Evolutionary conservation across 2,113 vertebrate species (phyloP), one percentile per base, ranked within the genome.

Genomic region (Argyrosomus japonicus): DNA sequence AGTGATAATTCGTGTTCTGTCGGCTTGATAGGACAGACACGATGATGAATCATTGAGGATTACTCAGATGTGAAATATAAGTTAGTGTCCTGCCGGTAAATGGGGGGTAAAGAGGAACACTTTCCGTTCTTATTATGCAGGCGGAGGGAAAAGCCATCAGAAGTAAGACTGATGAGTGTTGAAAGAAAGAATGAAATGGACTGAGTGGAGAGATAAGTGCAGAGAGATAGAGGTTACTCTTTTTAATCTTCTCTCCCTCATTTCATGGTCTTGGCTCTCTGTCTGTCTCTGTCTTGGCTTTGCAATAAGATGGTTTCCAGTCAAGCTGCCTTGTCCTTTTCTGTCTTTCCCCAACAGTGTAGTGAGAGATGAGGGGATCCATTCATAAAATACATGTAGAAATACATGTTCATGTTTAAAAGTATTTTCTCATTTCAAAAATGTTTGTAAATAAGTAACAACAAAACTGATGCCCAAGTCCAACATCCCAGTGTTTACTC

Each of bases 161-260:
- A 43, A 40, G 79, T 72, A 67, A 79, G 70, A 79, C 45, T 77
- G 82, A 77, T 14, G 58, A 81, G 63, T 36, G 63, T 75, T 84
- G 74, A 75, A 60, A 68, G 75, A 82, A 78, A 71, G 81, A 83
- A 63, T 51, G 87, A 87, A 89, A 81, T 88, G 79, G 75, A 88
- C 70, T 88, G 80, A 75, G 77, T 40, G 69, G 27, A 75, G 54
- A 80, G 71, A 91, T 87, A 84, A 89, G 82, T 79, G 71, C 85
- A 69, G 60, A 75, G 64, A 83, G 86, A 92, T 90, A 82, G 79
- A 83, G 77, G 81, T 82, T 83, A 85, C 77, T 79, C 56, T 88
- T 87, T 75, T 82, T 69, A 86, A 88, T 88, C 73, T 89, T 64
- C 43, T 80, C 65, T 73, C 29, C 64, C 72, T 90, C 83, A 82